phyloP scores from a whole-genome alignment of 2,888 invertebrate species.

The Panzeria rudis region DNA sequence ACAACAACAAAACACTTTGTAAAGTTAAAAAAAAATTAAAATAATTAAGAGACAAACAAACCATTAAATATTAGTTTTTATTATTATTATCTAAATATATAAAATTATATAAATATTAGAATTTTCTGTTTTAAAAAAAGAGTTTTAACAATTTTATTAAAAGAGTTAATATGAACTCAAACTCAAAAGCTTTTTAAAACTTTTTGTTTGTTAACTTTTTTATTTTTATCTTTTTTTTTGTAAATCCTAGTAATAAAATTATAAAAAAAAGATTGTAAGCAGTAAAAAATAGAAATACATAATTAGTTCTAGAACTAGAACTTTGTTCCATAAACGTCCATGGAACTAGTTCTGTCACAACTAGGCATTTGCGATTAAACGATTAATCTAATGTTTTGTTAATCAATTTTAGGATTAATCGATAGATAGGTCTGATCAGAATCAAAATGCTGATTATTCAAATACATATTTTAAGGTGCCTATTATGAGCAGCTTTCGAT shows the following conservation, averaged over 20 bases:
- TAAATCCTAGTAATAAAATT: background rate
- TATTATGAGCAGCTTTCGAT: too few relatives aligned
- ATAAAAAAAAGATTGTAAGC: constrained; percentile 10
- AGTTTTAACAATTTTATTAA: constrained; percentile 57
- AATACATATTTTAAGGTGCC: too few relatives aligned
- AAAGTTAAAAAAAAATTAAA: constrained; percentile 34
- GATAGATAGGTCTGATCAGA: too few relatives aligned
- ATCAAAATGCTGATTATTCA: too few relatives aligned
- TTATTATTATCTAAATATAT: constrained; percentile 63
- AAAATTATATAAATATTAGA: constrained; percentile 47
- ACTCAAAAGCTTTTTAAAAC: constrained; percentile 32
- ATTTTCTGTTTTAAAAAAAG: constrained; percentile 48
- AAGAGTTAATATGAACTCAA: constrained; percentile 24
- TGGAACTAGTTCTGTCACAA: background rate
- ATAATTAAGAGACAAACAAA: constrained; percentile 51
- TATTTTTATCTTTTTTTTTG: background rate
- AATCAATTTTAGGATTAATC: too few relatives aligned
- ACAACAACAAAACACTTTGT: constrained; percentile 51
- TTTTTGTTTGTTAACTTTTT: constrained; percentile 46
- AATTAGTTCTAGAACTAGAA: constrained; percentile 19
- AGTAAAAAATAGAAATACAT: background rate
- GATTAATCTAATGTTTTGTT: too few relatives aligned
- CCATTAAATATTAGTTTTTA: constrained; percentile 63
- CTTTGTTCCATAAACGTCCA: background rate
- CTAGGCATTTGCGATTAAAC: background rate